A percentile compares a stretch with the other conserved stretches of the same genome.
These are phyloP conservation scores for Babylonia areolata DNA, from an alignment of 1,140 invertebrate genomes.

Conservation along the genomic window DNA sequence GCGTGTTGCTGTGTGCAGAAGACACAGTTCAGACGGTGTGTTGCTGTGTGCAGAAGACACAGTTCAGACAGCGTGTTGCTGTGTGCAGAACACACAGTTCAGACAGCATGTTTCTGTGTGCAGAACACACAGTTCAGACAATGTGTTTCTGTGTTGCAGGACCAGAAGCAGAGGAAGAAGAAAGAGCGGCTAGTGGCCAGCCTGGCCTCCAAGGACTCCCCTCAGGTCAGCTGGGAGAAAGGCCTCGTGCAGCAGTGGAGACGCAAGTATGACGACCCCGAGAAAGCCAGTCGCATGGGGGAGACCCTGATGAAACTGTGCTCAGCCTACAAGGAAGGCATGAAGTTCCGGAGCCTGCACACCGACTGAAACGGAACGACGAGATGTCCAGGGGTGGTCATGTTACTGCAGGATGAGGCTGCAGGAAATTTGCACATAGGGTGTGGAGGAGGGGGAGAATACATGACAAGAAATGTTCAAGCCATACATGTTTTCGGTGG, in stretches of 20 bases:
- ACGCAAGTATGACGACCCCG: not conserved
- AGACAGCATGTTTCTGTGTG: no score
- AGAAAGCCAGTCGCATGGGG: slow-evolving; percentile 20
- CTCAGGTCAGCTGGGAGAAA: slow-evolving; percentile 10
- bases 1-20: no score
- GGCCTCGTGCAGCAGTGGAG: slow-evolving; percentile 5
- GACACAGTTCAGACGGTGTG: no score
- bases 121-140: no score
- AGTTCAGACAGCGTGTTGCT: no score
- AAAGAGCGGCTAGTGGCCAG: not conserved
- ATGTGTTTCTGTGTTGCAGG: not conserved
- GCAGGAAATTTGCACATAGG: no score
- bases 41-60: no score
- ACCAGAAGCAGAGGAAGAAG: not conserved
- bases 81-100: no score
- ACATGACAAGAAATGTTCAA: not conserved
- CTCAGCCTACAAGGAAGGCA: slow-evolving; percentile 5
- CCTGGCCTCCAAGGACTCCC: not conserved
- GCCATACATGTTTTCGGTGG: not conserved
- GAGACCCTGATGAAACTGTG: slow-evolving; percentile 5
- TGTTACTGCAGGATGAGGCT: no score
- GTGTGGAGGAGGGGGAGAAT: not conserved
- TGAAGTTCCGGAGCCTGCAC: not conserved
- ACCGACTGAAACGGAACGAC: not conserved
- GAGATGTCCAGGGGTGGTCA: not conserved